Conservation (phyloP, 2,113 vertebrate genomes). For the Mobula birostris region DNA sequence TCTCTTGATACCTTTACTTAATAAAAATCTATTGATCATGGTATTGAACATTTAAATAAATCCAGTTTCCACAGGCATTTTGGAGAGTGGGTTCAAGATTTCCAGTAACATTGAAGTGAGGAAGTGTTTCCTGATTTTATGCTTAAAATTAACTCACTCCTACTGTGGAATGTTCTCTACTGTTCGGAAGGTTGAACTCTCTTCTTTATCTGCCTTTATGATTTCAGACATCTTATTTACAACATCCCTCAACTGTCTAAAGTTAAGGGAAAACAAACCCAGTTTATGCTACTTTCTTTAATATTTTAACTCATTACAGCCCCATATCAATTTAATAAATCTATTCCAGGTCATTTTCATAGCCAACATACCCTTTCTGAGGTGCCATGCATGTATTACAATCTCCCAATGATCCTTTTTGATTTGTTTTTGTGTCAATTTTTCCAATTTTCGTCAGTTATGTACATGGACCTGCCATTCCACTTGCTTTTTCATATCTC, state of each 20-base stretch:
- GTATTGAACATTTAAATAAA: not conserved
- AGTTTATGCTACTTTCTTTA: not conserved
- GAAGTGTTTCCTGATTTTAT: not conserved
- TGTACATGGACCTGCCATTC: not conserved
- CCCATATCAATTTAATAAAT: not conserved
- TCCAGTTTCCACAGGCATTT: not conserved
- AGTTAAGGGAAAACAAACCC: not conserved
- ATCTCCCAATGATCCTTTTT: not conserved
- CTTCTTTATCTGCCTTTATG: not conserved
- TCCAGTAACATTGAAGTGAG: not conserved
- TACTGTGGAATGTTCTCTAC: not conserved
- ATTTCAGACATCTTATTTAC: not conserved
- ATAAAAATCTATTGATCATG: not conserved
- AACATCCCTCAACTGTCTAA: not conserved
- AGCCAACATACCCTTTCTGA: not conserved
- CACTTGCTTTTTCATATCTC: not conserved
- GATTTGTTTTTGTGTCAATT: not conserved
- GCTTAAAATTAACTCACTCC: not conserved
- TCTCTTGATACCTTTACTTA: not conserved
- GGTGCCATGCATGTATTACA: not conserved
- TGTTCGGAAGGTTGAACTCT: not conserved
- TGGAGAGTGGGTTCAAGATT: not conserved
- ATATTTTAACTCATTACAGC: not conserved
- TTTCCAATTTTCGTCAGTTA: not conserved
- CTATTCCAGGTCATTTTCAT: not conserved